Base-by-base conservation (phyloP, 2,888 invertebrate genomes). In the Eupithecia dodoneata region DNA sequence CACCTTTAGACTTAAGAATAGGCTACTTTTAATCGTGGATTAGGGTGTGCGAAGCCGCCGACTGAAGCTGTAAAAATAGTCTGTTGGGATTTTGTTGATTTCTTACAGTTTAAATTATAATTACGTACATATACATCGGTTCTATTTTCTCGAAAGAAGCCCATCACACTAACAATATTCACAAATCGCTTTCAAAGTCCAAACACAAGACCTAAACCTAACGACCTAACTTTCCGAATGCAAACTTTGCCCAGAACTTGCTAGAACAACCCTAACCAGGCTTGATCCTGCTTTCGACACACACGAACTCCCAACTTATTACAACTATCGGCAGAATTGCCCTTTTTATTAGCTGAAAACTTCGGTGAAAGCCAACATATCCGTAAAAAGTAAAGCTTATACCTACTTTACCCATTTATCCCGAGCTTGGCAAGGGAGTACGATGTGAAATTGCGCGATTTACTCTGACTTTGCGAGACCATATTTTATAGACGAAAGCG, bases 261-360 rank as follows among this genome's bases (percentile, higher is more conserved):
- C 70, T 12, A 47, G 70, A 70, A 70, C 47, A 70, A 70, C 47
- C 47, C 70, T 70, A 70, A 47, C 70, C 45, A 70, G 30, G 47
- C 70, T 47, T 49, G 70, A 70, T 47, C 30, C 47, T 70, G 47
- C 47, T 70, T 30, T 70, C 70, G 12, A 45, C 67, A 67, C 41
- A 44, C 69, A 3, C 15, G 70, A 69, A 45, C 69, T 45, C 10
- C 47, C 12, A 47, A 70, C 45, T 49, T 30, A 44, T 41, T 15
- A 44, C n/a, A 70, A 70, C 70, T 70, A 47, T 70, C 70, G 45
- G 18, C 30, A 30, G 45, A 70, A 70, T 47, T 70, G 70, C 70
- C 70, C 47, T 70, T 70, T 69, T 70, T 70, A 70, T 70, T 45
- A 47, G 70, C 47, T 18, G 18, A 30, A 70, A 69, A 63, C 63